Evolutionary conservation across 2,113 vertebrate species (phyloP).

Genomic region (Malurus melanocephalus): DNA sequence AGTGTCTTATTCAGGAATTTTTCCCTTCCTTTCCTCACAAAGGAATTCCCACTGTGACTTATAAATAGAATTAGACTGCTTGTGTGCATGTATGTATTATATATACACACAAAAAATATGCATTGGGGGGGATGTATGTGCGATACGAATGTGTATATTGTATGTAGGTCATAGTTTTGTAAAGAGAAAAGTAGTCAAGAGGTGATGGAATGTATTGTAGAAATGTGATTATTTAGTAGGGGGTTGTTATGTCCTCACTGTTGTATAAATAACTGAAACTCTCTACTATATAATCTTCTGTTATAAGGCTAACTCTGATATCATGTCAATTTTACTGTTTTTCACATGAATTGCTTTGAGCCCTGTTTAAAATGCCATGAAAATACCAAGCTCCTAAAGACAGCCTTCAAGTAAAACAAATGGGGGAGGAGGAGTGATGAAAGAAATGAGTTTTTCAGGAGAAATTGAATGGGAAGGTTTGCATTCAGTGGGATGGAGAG

Average conservation of each 20-base stretch:
- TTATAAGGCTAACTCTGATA: constrained; percentile 80
- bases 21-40: constrained; percentile 73
- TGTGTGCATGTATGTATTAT: constrained; percentile 76
- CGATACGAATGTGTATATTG: constrained; percentile 72
- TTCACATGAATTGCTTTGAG: constrained; percentile 54
- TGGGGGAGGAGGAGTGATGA: background rate
- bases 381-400: constrained; percentile 69
- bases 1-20: constrained; percentile 78
- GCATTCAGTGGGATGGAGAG: constrained; percentile 26
- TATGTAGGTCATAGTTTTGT: constrained; percentile 68
- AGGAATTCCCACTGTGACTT: constrained; percentile 84
- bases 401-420: constrained; percentile 60
- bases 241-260: constrained; percentile 67
- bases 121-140: constrained; percentile 72
- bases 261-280: constrained; percentile 72
- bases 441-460: constrained; percentile 12
- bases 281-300: constrained; percentile 66
- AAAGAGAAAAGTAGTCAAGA: constrained; percentile 69
- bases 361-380: constrained; percentile 68
- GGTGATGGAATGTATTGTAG: constrained; percentile 73
- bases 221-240: constrained; percentile 73
- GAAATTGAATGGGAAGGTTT: constrained; percentile 13
- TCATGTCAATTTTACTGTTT: constrained; percentile 67
- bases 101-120: constrained; percentile 78
- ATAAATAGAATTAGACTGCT: constrained; percentile 76